A percentile compares a stretch with the other conserved stretches of the same genome.
Conservation (phyloP, 2,797 vertebrate genomes). For the Triplophysa yarkandensis region DNA sequence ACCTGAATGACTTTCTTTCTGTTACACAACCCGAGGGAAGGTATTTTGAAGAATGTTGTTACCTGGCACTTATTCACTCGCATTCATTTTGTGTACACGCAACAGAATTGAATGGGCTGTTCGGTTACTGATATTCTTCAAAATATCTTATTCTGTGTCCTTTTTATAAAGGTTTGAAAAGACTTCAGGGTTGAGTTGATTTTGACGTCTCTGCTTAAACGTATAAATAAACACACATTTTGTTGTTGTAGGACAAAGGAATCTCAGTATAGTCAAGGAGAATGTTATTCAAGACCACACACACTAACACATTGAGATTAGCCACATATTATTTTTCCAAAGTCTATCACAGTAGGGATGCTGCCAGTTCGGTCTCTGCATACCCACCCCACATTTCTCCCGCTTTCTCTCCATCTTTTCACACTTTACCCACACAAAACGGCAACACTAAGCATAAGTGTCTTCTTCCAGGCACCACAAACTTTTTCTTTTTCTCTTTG, state of each 20-base stretch:
- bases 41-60: too few relatives aligned
- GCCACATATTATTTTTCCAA: slow-evolving; percentile 33
- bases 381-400: slow-evolving; percentile 14
- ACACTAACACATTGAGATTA: slow-evolving; percentile 37
- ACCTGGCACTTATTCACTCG: too few relatives aligned
- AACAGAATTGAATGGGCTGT: too few relatives aligned
- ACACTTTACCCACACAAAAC: slow-evolving; percentile 18
- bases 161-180: too few relatives aligned
- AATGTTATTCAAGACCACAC: slow-evolving; percentile 43
- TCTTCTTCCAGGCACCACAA: slow-evolving; percentile 41
- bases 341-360: slow-evolving; percentile 41
- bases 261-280: slow-evolving; percentile 13
- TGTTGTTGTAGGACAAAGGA: slow-evolving; percentile 18
- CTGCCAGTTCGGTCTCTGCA: slow-evolving; percentile 38
- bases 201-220: slow-evolving; percentile 5
- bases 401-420: slow-evolving; percentile 19
- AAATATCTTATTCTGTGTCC: too few relatives aligned
- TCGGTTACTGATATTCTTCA: too few relatives aligned
- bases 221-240: slow-evolving; percentile 26
- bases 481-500: slow-evolving; percentile 18
- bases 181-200: background rate
- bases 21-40: too few relatives aligned
- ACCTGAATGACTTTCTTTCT: too few relatives aligned
- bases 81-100: too few relatives aligned
- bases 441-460: slow-evolving; percentile 14